phyloP scores from a whole-genome alignment of 2,888 invertebrate genomes.

The Diplolepis rosae region DNA sequence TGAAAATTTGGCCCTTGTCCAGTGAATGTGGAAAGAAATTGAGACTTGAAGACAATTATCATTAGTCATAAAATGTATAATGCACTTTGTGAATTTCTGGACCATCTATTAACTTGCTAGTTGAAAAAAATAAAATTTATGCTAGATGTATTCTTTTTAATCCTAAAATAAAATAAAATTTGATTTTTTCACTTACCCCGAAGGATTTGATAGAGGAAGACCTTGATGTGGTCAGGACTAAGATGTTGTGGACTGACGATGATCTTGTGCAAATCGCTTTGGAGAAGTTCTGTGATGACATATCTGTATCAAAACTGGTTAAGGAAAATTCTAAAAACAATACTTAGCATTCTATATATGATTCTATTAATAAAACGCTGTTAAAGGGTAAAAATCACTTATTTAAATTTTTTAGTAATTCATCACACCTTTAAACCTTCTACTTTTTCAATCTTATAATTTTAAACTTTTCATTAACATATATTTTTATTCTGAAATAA shows the following conservation, averaged over 20 bases:
- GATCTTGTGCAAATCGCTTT: conserved; percentile 99
- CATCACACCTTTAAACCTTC: too few relatives aligned
- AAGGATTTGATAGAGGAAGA: conserved; percentile 99
- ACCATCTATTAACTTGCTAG: background rate
- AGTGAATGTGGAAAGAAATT: background rate
- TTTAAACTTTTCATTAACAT: too few relatives aligned
- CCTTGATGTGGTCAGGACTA: conserved; percentile 99
- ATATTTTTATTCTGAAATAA: too few relatives aligned
- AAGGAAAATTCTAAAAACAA: conserved; percentile 61
- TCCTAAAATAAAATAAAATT: background rate
- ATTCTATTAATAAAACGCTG: background rate
- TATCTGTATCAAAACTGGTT: conserved; percentile 80
- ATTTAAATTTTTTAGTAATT: too few relatives aligned
- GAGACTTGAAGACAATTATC: background rate
- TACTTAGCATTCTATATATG: background rate
- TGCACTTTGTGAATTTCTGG: background rate
- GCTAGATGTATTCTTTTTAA: background rate
- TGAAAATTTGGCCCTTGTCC: background rate
- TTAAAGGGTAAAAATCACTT: background rate
- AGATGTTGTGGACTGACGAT: conserved; percentile 99
- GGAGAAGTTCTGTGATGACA: conserved; percentile 99
- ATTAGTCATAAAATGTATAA: background rate
- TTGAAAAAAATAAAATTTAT: too few relatives aligned
- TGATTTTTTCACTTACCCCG: conserved; percentile 84
- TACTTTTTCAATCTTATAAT: too few relatives aligned